Conservation (phyloP, 1,140 invertebrate genomes). For the Bathynomus jamesi region DNA sequence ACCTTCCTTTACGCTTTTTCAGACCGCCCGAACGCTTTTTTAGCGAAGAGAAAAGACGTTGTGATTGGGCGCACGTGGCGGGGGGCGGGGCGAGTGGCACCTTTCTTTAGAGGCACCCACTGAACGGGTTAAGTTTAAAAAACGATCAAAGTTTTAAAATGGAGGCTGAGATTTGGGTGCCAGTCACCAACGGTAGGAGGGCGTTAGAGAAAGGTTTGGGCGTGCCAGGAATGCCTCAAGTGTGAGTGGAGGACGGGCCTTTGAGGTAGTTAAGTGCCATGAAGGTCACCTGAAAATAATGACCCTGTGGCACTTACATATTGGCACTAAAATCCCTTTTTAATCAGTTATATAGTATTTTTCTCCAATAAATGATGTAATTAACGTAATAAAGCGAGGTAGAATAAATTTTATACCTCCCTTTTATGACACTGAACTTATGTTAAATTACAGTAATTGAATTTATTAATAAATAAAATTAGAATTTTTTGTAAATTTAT, state of each 20-base stretch:
- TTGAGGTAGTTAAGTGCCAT: not conserved
- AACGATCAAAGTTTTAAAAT: not conserved
- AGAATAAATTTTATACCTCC: not conserved
- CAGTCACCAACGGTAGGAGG: not conserved
- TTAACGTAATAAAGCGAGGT: not conserved
- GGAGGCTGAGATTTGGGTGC: not conserved
- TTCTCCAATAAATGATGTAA: not conserved
- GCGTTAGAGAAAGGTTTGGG: not conserved
- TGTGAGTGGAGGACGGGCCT: not conserved
- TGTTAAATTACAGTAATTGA: no score
- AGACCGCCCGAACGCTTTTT: not conserved
- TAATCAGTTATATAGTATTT: not conserved
- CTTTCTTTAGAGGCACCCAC: not conserved
- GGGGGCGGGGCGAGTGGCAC: not conserved
- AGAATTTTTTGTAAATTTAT: no score
- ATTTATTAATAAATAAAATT: no score
- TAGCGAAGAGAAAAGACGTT: not conserved
- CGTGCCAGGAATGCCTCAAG: not conserved
- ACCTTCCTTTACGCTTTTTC: not conserved
- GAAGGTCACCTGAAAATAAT: conserved; percentile 1
- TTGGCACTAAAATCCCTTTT: not conserved
- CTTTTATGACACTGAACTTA: no score
- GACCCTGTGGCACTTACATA: not conserved
- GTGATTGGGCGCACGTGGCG: not conserved
- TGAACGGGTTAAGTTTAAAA: conserved; percentile 1